A percentile compares a stretch with the other conserved stretches of the same genome.
Conservation (phyloP, 2,888 invertebrate genomes). For the Pristionchus mayeri region DNA sequence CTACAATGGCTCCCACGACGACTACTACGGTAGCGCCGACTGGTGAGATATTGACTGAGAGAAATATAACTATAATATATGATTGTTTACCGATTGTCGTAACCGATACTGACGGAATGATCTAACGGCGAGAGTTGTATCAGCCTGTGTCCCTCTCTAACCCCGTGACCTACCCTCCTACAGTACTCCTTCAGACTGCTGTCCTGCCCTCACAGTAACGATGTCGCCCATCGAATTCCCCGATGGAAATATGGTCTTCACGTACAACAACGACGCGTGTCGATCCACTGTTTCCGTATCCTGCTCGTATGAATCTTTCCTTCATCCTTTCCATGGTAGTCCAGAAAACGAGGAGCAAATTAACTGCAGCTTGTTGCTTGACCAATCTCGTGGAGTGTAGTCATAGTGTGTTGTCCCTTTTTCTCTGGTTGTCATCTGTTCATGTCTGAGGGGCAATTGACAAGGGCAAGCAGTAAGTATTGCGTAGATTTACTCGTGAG, state of each 20-base stretch:
- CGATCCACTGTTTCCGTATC: slow-evolving; percentile 53
- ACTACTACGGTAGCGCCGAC: slow-evolving; percentile 37
- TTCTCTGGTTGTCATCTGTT: slow-evolving; percentile 1
- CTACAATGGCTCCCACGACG: slow-evolving; percentile 22
- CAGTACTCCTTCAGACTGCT: slow-evolving; percentile 56
- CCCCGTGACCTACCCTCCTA: background rate
- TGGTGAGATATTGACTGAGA: slow-evolving; percentile 41
- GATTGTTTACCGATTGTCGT: background rate
- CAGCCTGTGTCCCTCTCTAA: background rate
- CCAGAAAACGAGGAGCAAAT: no score
- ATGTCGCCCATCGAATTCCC: slow-evolving; percentile 51
- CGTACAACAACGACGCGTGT: slow-evolving; percentile 59
- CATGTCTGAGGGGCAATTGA: slow-evolving; percentile 18
- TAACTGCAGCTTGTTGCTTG: no score
- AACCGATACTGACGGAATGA: background rate
- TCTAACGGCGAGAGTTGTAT: slow-evolving; percentile 26
- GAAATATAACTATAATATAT: background rate
- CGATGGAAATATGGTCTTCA: slow-evolving; percentile 60
- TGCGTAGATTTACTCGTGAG: background rate
- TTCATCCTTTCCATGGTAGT: no score
- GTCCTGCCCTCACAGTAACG: slow-evolving; percentile 55
- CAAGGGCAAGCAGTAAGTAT: slow-evolving; percentile 4
- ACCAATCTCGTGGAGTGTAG: no score
- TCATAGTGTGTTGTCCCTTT: background rate
- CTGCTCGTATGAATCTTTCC: slow-evolving; percentile 54